Percentiles rank a stretch among this genome's conserved stretches.
Conservation (phyloP, 1,140 invertebrate species). For the Ips typographus region DNA sequence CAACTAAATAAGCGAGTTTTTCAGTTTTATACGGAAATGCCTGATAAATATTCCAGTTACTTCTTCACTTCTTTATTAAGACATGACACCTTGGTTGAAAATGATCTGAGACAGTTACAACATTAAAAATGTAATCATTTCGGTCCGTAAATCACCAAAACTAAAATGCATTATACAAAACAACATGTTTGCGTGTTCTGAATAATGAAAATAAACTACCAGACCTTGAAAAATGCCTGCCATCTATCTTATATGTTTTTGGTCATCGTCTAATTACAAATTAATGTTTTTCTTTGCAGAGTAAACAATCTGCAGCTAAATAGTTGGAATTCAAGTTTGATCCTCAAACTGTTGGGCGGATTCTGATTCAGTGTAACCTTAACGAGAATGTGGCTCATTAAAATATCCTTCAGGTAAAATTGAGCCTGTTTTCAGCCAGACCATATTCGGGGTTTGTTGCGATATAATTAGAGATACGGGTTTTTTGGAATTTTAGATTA, state of each 20-base stretch:
- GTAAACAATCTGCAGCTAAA: not conserved
- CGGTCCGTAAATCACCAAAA: too few relatives aligned
- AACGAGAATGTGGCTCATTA: slow-evolving; percentile 11
- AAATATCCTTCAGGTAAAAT: slow-evolving; percentile 16
- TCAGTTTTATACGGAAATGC: slow-evolving; percentile 2
- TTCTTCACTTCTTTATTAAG: not conserved
- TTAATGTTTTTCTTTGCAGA: not conserved
- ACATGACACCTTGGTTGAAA: not conserved
- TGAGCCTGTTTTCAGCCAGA: not conserved
- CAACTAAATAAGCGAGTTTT: slow-evolving; percentile 3
- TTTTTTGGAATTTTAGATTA: too few relatives aligned
- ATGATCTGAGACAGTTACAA: too few relatives aligned
- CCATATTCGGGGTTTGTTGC: not conserved
- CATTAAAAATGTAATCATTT: not conserved
- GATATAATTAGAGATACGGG: not conserved
- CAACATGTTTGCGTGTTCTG: too few relatives aligned
- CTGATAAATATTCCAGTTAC: slow-evolving; percentile 5
- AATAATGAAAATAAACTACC: too few relatives aligned
- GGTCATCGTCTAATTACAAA: not conserved
- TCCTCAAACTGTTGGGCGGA: slow-evolving; percentile 3
- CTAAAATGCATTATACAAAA: too few relatives aligned
- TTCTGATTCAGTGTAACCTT: slow-evolving; percentile 5
- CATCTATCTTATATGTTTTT: not conserved
- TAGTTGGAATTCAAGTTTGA: slow-evolving; percentile 11
- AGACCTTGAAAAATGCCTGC: slow-evolving; percentile 1